A percentile compares a stretch with the other conserved stretches of the same genome.
phyloP scores from a whole-genome alignment of 2,797 vertebrate genomes.

The Carduelis carduelis region DNA sequence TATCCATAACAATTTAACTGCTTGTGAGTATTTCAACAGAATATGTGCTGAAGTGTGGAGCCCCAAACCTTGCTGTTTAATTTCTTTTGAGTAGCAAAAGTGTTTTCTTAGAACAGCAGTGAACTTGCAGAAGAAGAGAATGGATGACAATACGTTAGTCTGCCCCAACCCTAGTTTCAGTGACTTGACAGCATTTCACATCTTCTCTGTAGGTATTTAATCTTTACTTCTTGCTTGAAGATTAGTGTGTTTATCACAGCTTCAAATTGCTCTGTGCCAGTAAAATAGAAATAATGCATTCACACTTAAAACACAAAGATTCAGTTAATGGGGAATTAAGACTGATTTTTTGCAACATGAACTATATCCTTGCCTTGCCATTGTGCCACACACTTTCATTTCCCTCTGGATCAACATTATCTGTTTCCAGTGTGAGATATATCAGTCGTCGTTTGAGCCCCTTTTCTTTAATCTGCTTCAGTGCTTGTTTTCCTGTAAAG shows the following conservation, averaged over 20 bases:
- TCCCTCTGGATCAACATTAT: constrained; percentile 92
- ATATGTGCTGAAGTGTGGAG: neutral
- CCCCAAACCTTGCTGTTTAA: neutral
- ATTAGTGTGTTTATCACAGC: neutral
- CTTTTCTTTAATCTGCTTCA: constrained; percentile 87
- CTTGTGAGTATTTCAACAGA: neutral
- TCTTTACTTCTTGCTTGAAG: neutral
- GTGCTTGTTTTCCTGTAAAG: constrained; percentile 86
- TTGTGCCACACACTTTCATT: constrained; percentile 94
- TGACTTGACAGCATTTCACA: neutral
- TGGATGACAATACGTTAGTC: neutral
- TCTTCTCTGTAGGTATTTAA: neutral
- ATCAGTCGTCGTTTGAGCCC: constrained; percentile 88
- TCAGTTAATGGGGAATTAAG: neutral
- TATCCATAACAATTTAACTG: neutral
- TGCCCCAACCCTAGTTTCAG: neutral
- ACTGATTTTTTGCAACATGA: neutral
- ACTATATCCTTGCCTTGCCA: constrained; percentile 80
- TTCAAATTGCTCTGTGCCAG: neutral
- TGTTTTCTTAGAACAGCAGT: neutral
- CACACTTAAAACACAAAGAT: neutral
- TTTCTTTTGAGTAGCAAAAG: neutral
- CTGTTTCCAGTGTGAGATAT: constrained; percentile 87
- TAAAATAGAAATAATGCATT: neutral
- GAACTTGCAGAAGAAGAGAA: neutral